phyloP scores from a whole-genome alignment of 2,888 invertebrate genomes.

The Priocnemis perturbator region DNA sequence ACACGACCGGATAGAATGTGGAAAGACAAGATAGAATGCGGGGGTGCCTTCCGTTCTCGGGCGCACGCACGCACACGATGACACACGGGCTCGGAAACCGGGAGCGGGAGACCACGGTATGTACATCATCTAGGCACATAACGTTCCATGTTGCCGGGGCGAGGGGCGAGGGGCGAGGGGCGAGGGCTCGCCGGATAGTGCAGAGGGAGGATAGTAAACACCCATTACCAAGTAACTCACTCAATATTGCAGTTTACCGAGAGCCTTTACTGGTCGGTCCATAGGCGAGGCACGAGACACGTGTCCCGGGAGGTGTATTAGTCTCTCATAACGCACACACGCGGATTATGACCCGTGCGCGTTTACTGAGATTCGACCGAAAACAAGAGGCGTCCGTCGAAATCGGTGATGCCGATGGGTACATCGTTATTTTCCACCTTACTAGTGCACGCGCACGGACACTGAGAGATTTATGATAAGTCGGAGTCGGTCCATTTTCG shows the following conservation, averaged over 20 bases:
- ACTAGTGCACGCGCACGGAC: no score
- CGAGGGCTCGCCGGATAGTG: slow-evolving; percentile 18
- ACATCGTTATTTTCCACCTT: no score
- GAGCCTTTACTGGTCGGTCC: slow-evolving; percentile 36
- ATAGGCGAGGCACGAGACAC: slow-evolving; percentile 24
- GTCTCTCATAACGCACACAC: slow-evolving; percentile 44
- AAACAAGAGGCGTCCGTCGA: no score
- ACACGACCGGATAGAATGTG: no score
- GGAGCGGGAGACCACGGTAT: neutral
- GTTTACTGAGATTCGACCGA: no score
- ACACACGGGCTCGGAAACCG: neutral
- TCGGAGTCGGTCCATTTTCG: no score
- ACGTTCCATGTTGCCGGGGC: slow-evolving; percentile 1
- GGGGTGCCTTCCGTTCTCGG: no score
- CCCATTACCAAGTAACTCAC: slow-evolving; percentile 62
- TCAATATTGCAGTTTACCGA: slow-evolving; percentile 62
- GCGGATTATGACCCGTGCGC: slow-evolving; percentile 12
- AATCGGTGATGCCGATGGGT: no score
- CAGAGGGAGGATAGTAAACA: slow-evolving; percentile 50
- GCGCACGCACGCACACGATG: no score
- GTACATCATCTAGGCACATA: slow-evolving; percentile 3
- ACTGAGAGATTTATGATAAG: no score
- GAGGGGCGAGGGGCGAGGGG: no score
- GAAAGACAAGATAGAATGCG: no score
- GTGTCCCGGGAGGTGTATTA: slow-evolving; percentile 38